Conservation (phyloP, 1,140 invertebrate species). For the Drosophila auraria region DNA sequence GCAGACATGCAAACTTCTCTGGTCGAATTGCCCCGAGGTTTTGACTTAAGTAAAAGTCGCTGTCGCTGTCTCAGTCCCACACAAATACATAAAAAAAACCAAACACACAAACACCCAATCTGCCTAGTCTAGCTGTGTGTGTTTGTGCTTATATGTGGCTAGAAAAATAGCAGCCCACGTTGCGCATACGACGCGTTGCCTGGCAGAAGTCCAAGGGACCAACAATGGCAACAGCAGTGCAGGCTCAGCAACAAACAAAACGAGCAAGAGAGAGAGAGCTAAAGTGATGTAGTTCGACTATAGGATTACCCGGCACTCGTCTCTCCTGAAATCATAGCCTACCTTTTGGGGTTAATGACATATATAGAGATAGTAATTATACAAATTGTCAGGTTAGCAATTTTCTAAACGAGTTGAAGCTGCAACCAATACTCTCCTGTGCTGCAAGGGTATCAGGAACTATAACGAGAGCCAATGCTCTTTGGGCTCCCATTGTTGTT, state of each 20-base stretch:
- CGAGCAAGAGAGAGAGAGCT: neutral
- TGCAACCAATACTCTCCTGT: neutral
- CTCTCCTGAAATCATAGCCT: too few species aligned
- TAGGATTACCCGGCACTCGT: neutral
- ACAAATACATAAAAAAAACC: constrained; percentile 13
- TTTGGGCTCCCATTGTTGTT: constrained; percentile 31
- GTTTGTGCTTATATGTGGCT: constrained; percentile 40
- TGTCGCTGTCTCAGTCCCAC: constrained; percentile 16
- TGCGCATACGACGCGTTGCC: constrained; percentile 63
- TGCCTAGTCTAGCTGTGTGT: neutral
- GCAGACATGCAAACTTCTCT: constrained; percentile 71
- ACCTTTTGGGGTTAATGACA: neutral
- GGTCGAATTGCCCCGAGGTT: constrained; percentile 24
- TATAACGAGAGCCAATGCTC: constrained; percentile 35
- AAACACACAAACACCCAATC: constrained; percentile 21
- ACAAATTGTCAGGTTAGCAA: too few species aligned
- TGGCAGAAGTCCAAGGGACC: constrained; percentile 56
- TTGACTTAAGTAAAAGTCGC: constrained; percentile 28
- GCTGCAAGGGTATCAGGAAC: neutral
- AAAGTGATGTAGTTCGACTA: neutral
- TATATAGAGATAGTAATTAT: too few species aligned
- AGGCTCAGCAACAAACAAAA: constrained; percentile 22
- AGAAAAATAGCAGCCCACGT: constrained; percentile 51
- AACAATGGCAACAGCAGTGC: constrained; percentile 36
- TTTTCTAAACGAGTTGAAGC: neutral